These are phyloP conservation scores for Stichopus horrens DNA, from an alignment of 53 echinoderm and acorn worm species.

Conservation along the genomic window DNA sequence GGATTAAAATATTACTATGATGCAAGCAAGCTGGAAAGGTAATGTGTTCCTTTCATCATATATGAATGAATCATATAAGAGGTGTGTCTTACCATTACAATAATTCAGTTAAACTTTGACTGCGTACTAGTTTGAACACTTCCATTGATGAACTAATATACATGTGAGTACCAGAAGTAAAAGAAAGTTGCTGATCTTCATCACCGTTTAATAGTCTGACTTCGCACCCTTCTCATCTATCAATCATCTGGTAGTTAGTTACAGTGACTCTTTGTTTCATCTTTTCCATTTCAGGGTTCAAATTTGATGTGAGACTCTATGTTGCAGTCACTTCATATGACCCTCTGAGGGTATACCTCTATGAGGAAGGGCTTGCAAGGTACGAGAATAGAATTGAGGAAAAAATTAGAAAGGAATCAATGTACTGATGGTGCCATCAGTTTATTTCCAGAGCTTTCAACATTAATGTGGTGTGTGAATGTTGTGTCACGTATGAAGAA, in stretches of 20 bases:
- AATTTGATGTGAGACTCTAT: constrained; percentile 97
- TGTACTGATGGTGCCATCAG: background rate
- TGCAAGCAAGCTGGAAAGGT: too few relatives aligned
- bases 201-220: too few relatives aligned
- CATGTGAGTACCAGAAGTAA: too few relatives aligned
- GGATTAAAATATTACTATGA: too few relatives aligned
- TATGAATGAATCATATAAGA: too few relatives aligned
- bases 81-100: too few relatives aligned
- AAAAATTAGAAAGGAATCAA: background rate
- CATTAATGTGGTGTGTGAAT: background rate
- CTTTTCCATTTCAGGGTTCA: constrained; percentile 71
- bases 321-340: constrained; percentile 97
- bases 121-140: too few relatives aligned
- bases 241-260: background rate
- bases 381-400: constrained; percentile 25
- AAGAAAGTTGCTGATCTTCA: too few relatives aligned
- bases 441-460: background rate
- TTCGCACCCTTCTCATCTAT: too few relatives aligned
- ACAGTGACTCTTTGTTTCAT: background rate
- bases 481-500: background rate
- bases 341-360: constrained; percentile 87
- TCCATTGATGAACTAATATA: too few relatives aligned
- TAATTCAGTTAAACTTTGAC: too few relatives aligned
- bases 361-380: constrained; percentile 98
- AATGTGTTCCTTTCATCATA: too few relatives aligned